Evolutionary conservation across 92 coral and sea anemone species (phyloP), one percentile per base, ranked within the genome.

Genomic region (Heliopora coerulea): DNA sequence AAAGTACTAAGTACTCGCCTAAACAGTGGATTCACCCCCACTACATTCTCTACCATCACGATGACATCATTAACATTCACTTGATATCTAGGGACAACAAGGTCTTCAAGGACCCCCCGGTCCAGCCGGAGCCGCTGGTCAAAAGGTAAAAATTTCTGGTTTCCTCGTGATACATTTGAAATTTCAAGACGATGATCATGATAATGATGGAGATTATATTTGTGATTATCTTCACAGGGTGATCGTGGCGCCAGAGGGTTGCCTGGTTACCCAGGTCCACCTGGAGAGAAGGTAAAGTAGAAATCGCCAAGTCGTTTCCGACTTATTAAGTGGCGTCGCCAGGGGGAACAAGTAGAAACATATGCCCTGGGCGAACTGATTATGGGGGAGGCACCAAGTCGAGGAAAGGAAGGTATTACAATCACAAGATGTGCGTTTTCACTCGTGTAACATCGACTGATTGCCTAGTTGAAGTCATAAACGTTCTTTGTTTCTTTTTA

Each of bases 201-300:
- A 0, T 35, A 39, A 8, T 57, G 15, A 15, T 73, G n/a, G n/a
- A n/a, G n/a, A n/a, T 34, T 14, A 29, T 28, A 48, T 56, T 4
- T 30, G 6, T 48, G 35, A 25, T 48, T 39, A 23, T 18, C 34
- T 65, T 54, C 44, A 60, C 59, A 91, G 96, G 97, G 97, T 56
- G 97, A 86, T 37, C 87, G 83, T 34, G 97, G 97, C 0, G 68
- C 83, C 8, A 72, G 86, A 20, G 96, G 96, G 30, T 56, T 83
- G 82, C 75, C 91, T 37, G 96, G 96, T 30, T 89, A 86, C 59
- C 46, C 89, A 12, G 96, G 96, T 56, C 88, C 82, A 56, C 89
- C 96, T 13, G 96, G 96, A 50, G 82, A 79, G 19, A 89, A 89
- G 90, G 96, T 89, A 77, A 33, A 23, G 14, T 18, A 59, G 29